These are phyloP conservation scores for Ploceus nigricollis DNA, from an alignment of 2,113 vertebrate genomes.

Conservation along the genomic window DNA sequence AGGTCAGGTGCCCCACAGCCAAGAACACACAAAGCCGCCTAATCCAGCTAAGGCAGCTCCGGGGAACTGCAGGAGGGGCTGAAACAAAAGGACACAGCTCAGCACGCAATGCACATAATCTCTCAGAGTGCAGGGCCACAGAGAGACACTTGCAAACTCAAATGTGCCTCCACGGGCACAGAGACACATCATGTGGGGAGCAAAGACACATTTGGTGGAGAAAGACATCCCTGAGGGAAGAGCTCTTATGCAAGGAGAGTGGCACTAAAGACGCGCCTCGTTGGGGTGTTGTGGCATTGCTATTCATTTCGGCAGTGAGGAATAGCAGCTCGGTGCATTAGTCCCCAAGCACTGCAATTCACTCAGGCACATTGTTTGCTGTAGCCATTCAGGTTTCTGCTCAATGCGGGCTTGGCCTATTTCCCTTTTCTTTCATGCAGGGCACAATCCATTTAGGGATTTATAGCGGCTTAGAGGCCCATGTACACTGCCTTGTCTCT, in stretches of 20 bases:
- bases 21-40: not conserved
- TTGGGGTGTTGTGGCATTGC: not conserved
- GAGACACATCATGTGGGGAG: not conserved
- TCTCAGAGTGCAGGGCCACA: not conserved
- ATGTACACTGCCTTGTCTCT: constrained; percentile 39
- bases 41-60: not conserved
- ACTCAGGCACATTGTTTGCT: constrained; percentile 7
- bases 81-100: constrained; percentile 22
- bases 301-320: not conserved
- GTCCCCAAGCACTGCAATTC: not conserved
- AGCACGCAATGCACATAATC: not conserved
- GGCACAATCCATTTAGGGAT: constrained; percentile 66
- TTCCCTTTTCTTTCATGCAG: constrained; percentile 49
- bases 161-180: not conserved
- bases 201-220: not conserved
- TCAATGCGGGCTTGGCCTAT: constrained; percentile 30
- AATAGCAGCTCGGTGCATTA: not conserved
- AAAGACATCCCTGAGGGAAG: not conserved
- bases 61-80: not conserved
- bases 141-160: not conserved
- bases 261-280: not conserved
- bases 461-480: constrained; percentile 54
- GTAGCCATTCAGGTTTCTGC: constrained; percentile 37
- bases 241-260: not conserved
- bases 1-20: not conserved